Base-by-base conservation (phyloP, 2,888 invertebrate species). In the Drosophila anomalata region DNA sequence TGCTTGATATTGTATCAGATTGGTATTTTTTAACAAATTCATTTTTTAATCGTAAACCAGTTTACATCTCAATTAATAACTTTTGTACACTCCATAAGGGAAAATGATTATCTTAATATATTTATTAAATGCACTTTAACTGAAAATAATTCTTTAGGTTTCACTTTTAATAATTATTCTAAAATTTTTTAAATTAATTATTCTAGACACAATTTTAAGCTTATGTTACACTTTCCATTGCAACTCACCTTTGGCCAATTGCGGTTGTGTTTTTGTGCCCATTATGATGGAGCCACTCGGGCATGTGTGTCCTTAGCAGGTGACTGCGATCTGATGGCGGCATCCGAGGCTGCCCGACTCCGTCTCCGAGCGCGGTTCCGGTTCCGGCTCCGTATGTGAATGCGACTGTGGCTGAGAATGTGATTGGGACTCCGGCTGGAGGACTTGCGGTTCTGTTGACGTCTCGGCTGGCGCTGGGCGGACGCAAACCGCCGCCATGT, bases 221-320 rank as follows among this genome's bases (percentile, higher is more conserved):
- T 26, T 26, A 26, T 6, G 6, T 26, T 26, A 26, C 26, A 24
- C 7, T 29, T 29, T 29, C 8, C 3, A 9, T 29, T 29, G 29
- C 9, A 3, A 79, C 89, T 87, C 31, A 90, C 90, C 90, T 81
- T 83, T 90, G 65, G 83, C 73, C 77, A 81, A 70, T 77, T 90
- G 89, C 39, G 90, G 90, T 74, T 90, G 89, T 75, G 90, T 90
- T 89, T 90, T 90, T 88, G 85, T 90, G 80, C 90, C 90, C 90
- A 90, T 90, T 83, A 79, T 90, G 89, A 58, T 60, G 22, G 50
- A 63, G 66, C 57, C 72, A 24, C 39, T 54, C 48, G 42, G 52
- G 39, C 20, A 53, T 60, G 39, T 39, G 36, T 7, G 42, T 63
- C 50, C 63, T 33, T 54, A 50, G 42, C 63, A 20, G 22, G 39